A percentile compares a stretch with the other conserved stretches of the same genome.
These are phyloP conservation scores for Icerya purchasi DNA, from an alignment of 2,888 invertebrate species.

Conservation along the genomic window DNA sequence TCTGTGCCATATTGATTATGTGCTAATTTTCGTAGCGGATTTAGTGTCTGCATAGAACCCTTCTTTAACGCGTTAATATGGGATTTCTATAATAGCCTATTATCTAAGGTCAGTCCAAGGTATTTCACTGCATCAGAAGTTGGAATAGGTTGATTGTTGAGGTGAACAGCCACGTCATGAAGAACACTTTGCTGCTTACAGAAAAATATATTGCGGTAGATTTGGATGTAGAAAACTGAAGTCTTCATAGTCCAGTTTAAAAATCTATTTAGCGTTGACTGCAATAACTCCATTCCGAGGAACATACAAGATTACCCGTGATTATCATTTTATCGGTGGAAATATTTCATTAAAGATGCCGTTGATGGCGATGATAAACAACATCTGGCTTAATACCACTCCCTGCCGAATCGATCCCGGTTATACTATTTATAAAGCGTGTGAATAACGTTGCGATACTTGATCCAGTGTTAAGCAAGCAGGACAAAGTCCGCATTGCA, in stretches of 20 bases:
- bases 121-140: not conserved
- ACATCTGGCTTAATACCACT: constrained; percentile 2
- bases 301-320: not conserved
- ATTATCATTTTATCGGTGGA: not conserved
- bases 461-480: not conserved
- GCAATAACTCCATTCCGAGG: not conserved
- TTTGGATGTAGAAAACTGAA: not conserved
- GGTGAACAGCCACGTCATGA: not conserved
- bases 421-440: not conserved
- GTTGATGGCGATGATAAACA: constrained; percentile 14
- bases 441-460: not conserved
- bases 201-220: not conserved
- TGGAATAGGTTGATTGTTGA: not conserved
- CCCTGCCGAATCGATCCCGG: not conserved
- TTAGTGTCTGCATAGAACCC: not conserved
- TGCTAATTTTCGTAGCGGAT: not conserved
- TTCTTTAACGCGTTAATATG: not conserved
- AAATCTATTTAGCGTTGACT: not conserved
- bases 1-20: not conserved
- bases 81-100: not conserved
- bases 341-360: not conserved
- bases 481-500: not conserved
- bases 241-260: not conserved
- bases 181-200: not conserved
- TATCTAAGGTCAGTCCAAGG: not conserved